Conservation (phyloP, 1,140 invertebrate species). For the Aphidius ervi region DNA sequence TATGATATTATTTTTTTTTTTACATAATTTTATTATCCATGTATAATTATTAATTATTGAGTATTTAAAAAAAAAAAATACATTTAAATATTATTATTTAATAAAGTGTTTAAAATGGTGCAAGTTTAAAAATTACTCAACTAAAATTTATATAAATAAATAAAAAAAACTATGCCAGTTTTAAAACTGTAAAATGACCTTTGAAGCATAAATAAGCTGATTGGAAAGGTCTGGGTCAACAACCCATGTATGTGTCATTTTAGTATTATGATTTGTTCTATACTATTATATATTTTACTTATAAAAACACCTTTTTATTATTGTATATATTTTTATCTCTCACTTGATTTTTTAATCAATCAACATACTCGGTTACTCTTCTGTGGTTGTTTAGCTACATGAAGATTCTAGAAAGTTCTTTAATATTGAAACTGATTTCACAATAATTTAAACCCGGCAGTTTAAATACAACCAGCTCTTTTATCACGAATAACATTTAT, state of each 20-base stretch:
- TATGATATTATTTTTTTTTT: too few species aligned
- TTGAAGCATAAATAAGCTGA: slow-evolving; percentile 8
- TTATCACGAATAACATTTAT: too few species aligned
- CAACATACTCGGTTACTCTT: too few species aligned
- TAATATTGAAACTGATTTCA: background rate
- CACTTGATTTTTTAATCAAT: background rate
- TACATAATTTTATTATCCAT: too few species aligned
- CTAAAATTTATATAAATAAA: background rate
- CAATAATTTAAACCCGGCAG: background rate
- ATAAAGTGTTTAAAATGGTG: background rate
- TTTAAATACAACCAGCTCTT: too few species aligned
- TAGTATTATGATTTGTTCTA: background rate
- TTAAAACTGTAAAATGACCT: slow-evolving; percentile 1
- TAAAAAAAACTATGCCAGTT: background rate
- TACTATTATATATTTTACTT: background rate
- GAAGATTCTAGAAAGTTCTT: slow-evolving; percentile 1
- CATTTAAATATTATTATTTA: too few species aligned
- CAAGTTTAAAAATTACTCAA: background rate
- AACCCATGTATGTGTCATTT: slow-evolving; percentile 12
- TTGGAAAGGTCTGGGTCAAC: slow-evolving; percentile 22
- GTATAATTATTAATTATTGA: too few species aligned
- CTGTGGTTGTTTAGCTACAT: too few species aligned
- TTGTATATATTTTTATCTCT: background rate
- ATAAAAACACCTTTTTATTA: background rate
- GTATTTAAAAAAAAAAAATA: too few species aligned